Evolutionary conservation across 2,888 invertebrate species (phyloP).

Genomic region (Cataglyphis cursor): DNA sequence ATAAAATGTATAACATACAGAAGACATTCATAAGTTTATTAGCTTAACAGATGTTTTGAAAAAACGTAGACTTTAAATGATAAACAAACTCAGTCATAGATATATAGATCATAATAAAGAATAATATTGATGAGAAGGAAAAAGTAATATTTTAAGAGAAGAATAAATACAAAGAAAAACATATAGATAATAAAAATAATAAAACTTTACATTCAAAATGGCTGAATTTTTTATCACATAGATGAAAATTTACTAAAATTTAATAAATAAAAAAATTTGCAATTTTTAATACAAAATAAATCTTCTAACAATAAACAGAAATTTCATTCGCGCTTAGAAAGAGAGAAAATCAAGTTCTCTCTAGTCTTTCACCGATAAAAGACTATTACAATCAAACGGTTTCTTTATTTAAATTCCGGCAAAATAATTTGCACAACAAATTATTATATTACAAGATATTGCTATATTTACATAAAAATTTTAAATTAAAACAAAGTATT

Average conservation of each 20-base stretch:
- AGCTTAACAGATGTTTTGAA: neutral
- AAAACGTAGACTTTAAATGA: neutral
- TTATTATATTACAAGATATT: neutral
- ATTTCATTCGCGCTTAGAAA: neutral
- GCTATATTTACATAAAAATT: neutral
- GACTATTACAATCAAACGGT: neutral
- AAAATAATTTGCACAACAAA: neutral
- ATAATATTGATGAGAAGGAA: neutral
- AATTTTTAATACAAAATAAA: neutral
- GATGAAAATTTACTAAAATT: neutral
- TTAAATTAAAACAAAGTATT: neutral
- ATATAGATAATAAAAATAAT: neutral
- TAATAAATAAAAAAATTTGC: neutral
- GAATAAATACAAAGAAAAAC: neutral
- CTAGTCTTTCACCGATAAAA: neutral
- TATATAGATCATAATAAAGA: neutral
- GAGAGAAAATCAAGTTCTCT: neutral
- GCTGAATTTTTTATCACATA: neutral
- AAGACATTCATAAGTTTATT: constrained; percentile 9
- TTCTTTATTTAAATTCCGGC: neutral
- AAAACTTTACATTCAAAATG: neutral
- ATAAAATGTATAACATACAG: neutral
- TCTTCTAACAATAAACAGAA: neutral
- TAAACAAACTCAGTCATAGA: neutral
- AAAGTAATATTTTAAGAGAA: neutral